Evolutionary conservation across 1,140 invertebrate species (phyloP), one percentile per base, ranked within the genome.

Genomic region (Cydia fagiglandana): DNA sequence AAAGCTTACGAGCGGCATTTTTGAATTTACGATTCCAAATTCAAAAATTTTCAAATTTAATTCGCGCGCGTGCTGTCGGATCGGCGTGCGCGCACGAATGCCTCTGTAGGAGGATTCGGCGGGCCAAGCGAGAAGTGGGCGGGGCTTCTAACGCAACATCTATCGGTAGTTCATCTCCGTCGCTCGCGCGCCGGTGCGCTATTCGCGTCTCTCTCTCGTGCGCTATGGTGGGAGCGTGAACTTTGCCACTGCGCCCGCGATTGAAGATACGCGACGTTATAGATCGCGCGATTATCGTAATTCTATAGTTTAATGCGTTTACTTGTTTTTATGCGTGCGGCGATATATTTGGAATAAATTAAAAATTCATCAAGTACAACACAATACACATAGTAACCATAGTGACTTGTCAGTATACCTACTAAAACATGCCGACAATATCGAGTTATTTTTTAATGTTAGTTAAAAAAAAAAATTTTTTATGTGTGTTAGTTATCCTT

Each of bases 51-150:
- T 83, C 75, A 50, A 79, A 78, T 81, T 79, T 79, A 75, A 74
- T 76, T 74, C 66, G 66, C 73, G 41, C 74, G 84, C 89, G 88
- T 91, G 86, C 83, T 75, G 47, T 83, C 86, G 45, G 76, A 73
- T 76, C 88, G 85, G 88, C 89, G 91, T 87, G 83, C 86, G 91
- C 91, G 89, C 89, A 92, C 88, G 86, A 92, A 92, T 92, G 88
- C 84, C 75, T 76, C 76, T 83, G 84, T 84, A 90, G 89, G 91
- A 85, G 91, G 88, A 86, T 78, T 87, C 85, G 79, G 80, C 79
- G 82, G 76, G 79, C 80, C 83, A 85, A 82, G 80, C 84, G 85
- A 74, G 76, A 75, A 76, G 76, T 77, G 84, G 90, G 90, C 88
- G 90, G 87, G 88, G 89, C 84, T 77, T 90, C 89, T 92, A 92